Evolutionary conservation across 2,113 vertebrate genomes (phyloP).

Genomic region (Scomber scombrus): DNA sequence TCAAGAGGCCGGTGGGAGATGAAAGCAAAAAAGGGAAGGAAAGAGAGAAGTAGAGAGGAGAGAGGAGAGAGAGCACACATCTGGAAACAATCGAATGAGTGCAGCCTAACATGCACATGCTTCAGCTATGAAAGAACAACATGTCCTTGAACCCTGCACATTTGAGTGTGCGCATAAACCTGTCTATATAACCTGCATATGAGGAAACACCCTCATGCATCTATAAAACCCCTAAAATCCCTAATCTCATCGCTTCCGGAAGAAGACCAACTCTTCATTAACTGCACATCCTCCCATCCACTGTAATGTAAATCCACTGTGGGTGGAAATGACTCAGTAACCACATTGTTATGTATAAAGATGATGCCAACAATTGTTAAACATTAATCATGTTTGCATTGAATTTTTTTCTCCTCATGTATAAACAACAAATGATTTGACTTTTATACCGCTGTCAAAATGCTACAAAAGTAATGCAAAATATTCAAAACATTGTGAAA

Average conservation of each 20-base stretch:
- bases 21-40: conserved; percentile 47
- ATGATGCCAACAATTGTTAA: background rate
- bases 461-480: background rate
- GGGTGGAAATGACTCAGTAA: conserved; percentile 8
- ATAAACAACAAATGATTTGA: too few relatives aligned
- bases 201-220: conserved; percentile 6
- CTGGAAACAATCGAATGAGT: conserved; percentile 81
- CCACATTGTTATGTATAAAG: background rate
- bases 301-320: background rate
- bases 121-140: conserved; percentile 80
- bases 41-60: conserved; percentile 33
- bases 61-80: conserved; percentile 70
- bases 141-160: conserved; percentile 68
- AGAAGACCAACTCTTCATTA: background rate
- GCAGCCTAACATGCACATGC: conserved; percentile 72
- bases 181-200: conserved; percentile 5
- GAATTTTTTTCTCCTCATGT: background rate
- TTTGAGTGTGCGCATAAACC: conserved; percentile 28
- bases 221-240: conserved; percentile 8
- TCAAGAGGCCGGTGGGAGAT: conserved; percentile 59
- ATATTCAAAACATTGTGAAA: conserved; percentile 1
- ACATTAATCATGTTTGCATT: background rate
- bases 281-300: background rate
- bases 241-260: background rate
- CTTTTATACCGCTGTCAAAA: background rate